Base-by-base conservation (phyloP, 2,888 invertebrate genomes). In the Clostera curtula region DNA sequence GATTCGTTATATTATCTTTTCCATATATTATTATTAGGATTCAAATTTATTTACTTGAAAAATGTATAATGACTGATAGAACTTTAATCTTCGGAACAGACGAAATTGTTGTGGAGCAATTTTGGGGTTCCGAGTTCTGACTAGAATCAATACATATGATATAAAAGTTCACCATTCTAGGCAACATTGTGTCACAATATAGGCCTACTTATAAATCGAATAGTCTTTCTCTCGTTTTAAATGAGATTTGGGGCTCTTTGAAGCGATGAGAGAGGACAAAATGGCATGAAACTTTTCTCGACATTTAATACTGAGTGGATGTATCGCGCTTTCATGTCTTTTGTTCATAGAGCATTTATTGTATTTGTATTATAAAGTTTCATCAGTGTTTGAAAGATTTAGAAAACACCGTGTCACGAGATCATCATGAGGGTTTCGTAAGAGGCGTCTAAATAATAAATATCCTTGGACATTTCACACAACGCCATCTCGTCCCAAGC, bases 221-320 rank as follows among this genome's bases (percentile, higher is more conserved):
- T 34, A 35, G 34, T 29, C 34, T 27, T 39, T 43, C 47, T 44
- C 45, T 41, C 34, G 35, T 28, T 40, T 40, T 47, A 48, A 52
- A 54, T 54, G 49, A 49, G 46, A 53, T 56, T 55, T 41, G 36
- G 45, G 35, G 22, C 37, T 36, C 46, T 47, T 44, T 45, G 31
- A 28, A 40, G 29, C 9, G 31, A 19, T 13, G 31, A 17, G 27
- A 14, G n/a, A n/a, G 18, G 34, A 30, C 44, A 41, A 43, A 45
- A 50, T 53, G 49, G 42, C 31, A 32, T 40, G 36, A 36, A 43
- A 43, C 40, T 35, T 44, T 31, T 34, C 30, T 30, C 30, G 25
- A n/a, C n/a, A n/a, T n/a, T n/a, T 30, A 35, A 35, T 37, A 43
- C 42, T 33, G 33, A 26, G 25, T 19, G 30, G 12, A 34, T 28